phyloP scores from a whole-genome alignment of 2,113 vertebrate genomes.

The Odontophorus gujanensis region DNA sequence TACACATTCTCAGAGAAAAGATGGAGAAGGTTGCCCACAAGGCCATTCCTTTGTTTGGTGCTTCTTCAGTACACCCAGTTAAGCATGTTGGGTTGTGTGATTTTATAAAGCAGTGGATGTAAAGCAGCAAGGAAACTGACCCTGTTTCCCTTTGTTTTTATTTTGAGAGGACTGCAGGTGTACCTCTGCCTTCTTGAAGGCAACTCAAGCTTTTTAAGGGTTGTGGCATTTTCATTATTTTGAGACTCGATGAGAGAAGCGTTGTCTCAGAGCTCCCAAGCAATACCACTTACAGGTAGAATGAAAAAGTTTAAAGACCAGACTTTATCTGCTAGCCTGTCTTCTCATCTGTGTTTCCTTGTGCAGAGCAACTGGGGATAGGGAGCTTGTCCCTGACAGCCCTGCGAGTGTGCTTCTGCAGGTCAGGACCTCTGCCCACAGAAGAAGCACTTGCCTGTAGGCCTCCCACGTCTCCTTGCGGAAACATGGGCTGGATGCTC shows the following conservation, averaged over 20 bases:
- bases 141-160: not conserved
- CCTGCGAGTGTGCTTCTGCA: not conserved
- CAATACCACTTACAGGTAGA: not conserved
- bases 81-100: rapidly evolving
- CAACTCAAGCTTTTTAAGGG: not conserved
- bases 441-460: constrained; percentile 47
- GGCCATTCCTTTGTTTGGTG: not conserved
- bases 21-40: not conserved
- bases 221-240: constrained; percentile 40
- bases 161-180: not conserved
- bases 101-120: not conserved
- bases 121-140: not conserved
- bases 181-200: not conserved
- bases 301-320: constrained; percentile 10
- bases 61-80: not conserved
- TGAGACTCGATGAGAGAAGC: not conserved
- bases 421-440: constrained; percentile 64
- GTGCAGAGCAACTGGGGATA: not conserved
- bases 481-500: not conserved
- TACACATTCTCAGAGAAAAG: not conserved
- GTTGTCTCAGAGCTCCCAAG: not conserved
- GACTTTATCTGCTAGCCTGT: not conserved
- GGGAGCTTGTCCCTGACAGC: constrained; percentile 36
- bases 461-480: constrained; percentile 9
- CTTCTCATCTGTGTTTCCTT: not conserved